Evolutionary conservation across 2,797 vertebrate genomes (phyloP), one percentile per base, ranked within the genome.

Genomic region (Hypotaenidia philippensis): DNA sequence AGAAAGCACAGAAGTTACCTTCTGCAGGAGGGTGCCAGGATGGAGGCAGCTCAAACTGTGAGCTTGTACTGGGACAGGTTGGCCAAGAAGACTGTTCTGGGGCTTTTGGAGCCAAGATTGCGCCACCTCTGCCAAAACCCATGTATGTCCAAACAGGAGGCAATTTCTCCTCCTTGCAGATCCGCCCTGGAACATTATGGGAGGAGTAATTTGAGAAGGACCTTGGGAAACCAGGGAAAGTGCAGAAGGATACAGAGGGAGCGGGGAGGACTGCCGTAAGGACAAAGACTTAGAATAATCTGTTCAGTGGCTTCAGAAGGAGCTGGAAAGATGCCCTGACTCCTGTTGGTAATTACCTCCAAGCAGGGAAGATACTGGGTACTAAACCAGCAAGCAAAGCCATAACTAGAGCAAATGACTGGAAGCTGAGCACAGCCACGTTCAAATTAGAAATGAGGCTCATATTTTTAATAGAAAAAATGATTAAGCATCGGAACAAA

Each of bases 381-480:
- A 89, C 75, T 95, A 94, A 93, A 87, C 65, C 70, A 91, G 89
- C 75, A 77, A 93, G 87, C 53, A 89, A 92, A 91, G 79, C 60
- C 68, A 36, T 83, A 91, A 94, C 89, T 77, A 87, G 68, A 93
- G 87, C 84, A 34, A 96, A 29, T 91, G 90, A 75, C 87, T 87
- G 78, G 65, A 90, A 94, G 89, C 87, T 85, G 82, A 95, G 59
- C n/a, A 19, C 90, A 91, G 36, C 53, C 92, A 83, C 4, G 2
- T 92, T 92, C 93, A 85, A 92, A 95, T 94, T 93, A 94, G 94
- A 96, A 96, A 87, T 85, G 89, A 94, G 65, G 64, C 71, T 92
- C 82, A 65, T 95, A 87, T 95, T 96, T 96, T 94, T 96, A 96
- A 97, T 94, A 94, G 95, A 91, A 93, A 91, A 96, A 94, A 96